These are phyloP conservation scores for Clytia hemisphaerica DNA, from an alignment of 30 jellyfish, hydroid and myxozoan genomes.

Conservation along the genomic window DNA sequence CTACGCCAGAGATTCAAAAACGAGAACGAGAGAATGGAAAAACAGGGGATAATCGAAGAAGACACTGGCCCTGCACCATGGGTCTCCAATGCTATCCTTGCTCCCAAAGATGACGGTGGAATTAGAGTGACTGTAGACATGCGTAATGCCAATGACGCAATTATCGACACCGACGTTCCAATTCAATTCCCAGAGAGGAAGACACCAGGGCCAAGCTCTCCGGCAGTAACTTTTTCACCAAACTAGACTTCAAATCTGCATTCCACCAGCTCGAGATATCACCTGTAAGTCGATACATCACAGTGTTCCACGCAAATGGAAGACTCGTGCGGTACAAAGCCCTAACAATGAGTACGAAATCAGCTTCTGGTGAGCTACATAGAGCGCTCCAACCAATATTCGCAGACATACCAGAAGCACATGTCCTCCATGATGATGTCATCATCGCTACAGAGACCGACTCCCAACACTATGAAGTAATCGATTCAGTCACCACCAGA, in stretches of 20 bases:
- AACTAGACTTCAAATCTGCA: conserved; percentile 58
- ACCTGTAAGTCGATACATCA: conserved; percentile 33
- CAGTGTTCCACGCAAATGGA: conserved; percentile 58
- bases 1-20: not conserved
- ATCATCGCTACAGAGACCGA: conserved; percentile 33
- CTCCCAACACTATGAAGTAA: conserved; percentile 20
- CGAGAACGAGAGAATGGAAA: not conserved
- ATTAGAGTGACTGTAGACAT: conserved; percentile 37
- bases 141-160: conserved; percentile 38
- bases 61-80: conserved; percentile 30
- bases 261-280: conserved; percentile 39
- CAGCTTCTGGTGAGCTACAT: conserved; percentile 52
- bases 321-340: conserved; percentile 42
- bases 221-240: conserved; percentile 40
- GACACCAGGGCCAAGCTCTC: conserved; percentile 37
- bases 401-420: conserved; percentile 36
- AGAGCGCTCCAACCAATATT: conserved; percentile 39
- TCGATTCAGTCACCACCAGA: not conserved
- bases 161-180: conserved; percentile 26
- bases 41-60: not conserved
- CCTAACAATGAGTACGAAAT: conserved; percentile 44
- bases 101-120: conserved; percentile 47
- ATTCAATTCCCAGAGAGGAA: no score
- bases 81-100: conserved; percentile 46
- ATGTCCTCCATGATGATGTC: conserved; percentile 41